Base-by-base conservation (phyloP, 1,140 invertebrate species). In the Apis laboriosa region DNA sequence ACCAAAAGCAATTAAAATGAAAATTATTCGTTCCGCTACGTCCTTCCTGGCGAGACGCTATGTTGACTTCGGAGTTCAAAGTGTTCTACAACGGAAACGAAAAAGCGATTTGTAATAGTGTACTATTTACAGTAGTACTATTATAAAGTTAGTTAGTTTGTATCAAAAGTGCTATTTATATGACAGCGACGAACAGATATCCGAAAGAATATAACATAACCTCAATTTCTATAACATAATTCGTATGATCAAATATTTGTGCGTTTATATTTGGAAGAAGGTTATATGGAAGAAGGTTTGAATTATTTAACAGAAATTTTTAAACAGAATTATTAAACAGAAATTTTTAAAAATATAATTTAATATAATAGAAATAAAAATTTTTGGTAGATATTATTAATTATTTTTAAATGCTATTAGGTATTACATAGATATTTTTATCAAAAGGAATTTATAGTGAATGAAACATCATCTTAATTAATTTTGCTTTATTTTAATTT, bases 391-490 rank as follows among this genome's bases (percentile, higher is more conserved):
- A 43, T 43, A 43, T 4, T 43, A 43, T 43, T 43, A 43, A 7
- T 7, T 43, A 43, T 43, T 43, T 43, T 43, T 43, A 43, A 43
- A 43, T 43, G 0, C 5, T 43, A 43, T 43, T 43, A 7, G 5
- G 4, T 43, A 43, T 43, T 43, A 43, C 0, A 34, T 34, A 34
- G 2, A 34, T 34, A 83, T 84, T 55, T 64, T 75, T 67, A 21
- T 34, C 1, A 34, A 34, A 21, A 82, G 84, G 58, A 83, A 83
- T 83, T 86, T 58, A n/a, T 21, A 67, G 77, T 67, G 85, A 87
- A 91, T 90, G 86, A 86, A 91, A 87, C 85, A 77, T 78, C 84
- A 72, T 77, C 77, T 89, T 91, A 90, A 90, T 91, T 90, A 91
- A 90, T 90, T 83, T 87, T 80, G 83, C 86, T 88, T 88, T 76